Evolutionary conservation across 2,797 vertebrate genomes (phyloP).

Genomic region (Oreonectes daqikongensis): DNA sequence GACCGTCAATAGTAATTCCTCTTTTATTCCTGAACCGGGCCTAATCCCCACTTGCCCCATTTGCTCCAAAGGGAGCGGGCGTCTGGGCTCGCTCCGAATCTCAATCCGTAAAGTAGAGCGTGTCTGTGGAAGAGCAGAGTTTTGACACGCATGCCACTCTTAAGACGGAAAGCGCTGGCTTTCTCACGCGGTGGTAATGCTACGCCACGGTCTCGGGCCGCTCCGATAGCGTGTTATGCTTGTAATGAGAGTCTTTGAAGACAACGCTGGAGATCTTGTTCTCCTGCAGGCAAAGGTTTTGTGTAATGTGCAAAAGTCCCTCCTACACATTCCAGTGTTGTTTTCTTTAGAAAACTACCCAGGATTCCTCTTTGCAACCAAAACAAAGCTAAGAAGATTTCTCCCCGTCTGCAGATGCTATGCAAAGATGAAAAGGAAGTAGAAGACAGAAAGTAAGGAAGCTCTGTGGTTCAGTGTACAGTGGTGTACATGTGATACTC

Average conservation of each 20-base stretch:
- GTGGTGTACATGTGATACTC: neutral
- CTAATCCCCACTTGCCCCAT: conserved; percentile 38
- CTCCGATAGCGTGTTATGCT: conserved; percentile 58
- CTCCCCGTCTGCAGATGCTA: conserved; percentile 19
- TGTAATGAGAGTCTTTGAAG: conserved; percentile 60
- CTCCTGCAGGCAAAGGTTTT: conserved; percentile 56
- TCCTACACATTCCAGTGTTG: conserved; percentile 34
- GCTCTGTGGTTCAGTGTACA: neutral
- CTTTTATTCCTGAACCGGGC: conserved; percentile 26
- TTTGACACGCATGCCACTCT: conserved; percentile 41
- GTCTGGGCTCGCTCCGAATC: conserved; percentile 20
- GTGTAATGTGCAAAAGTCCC: conserved; percentile 36
- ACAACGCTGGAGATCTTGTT: conserved; percentile 53
- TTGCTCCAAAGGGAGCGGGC: conserved; percentile 15
- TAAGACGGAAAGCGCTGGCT: conserved; percentile 36
- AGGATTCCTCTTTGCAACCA: conserved; percentile 20
- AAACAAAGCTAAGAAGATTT: conserved; percentile 12
- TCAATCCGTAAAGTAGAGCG: conserved; percentile 9
- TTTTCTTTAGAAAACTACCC: conserved; percentile 23
- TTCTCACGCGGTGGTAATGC: conserved; percentile 43
- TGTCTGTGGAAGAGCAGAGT: conserved; percentile 18
- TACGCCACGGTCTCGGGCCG: conserved; percentile 56
- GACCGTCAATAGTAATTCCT: conserved; percentile 14
- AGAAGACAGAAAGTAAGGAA: neutral
- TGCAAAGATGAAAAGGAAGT: neutral